phyloP scores from a whole-genome alignment of 2,888 invertebrate genomes.

The Augiades crinisus region DNA sequence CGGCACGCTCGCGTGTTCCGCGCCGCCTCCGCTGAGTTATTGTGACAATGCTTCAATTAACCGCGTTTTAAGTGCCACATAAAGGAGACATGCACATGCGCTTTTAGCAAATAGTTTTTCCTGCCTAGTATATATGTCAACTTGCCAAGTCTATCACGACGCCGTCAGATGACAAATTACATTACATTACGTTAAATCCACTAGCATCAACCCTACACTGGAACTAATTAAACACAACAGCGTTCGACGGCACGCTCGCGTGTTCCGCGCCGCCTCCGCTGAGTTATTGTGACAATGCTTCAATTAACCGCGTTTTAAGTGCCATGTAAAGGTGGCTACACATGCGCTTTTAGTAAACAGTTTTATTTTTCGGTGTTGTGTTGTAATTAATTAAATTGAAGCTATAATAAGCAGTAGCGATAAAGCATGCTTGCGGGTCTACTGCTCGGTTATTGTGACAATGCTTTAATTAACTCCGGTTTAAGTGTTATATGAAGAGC shows the following conservation, averaged over 20 bases:
- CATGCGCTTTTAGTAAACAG: too few relatives aligned
- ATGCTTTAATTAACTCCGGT: slow-evolving; percentile 42
- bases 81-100: slow-evolving; percentile 31
- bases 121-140: too few relatives aligned
- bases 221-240: slow-evolving; percentile 41
- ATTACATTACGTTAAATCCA: not conserved
- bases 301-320: slow-evolving; percentile 42
- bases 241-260: slow-evolving; percentile 38
- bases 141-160: too few relatives aligned
- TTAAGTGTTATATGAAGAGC: slow-evolving; percentile 37
- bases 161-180: too few relatives aligned
- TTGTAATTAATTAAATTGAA: slow-evolving; percentile 41
- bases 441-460: slow-evolving; percentile 42
- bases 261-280: slow-evolving; percentile 33
- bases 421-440: slow-evolving; percentile 37
- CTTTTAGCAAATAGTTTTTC: too few relatives aligned
- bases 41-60: slow-evolving; percentile 45
- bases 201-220: slow-evolving; percentile 29
- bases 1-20: slow-evolving; percentile 36
- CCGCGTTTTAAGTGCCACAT: slow-evolving; percentile 37
- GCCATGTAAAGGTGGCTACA: slow-evolving; percentile 33
- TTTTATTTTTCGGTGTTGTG: too few relatives aligned
- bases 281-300: slow-evolving; percentile 45
- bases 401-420: slow-evolving; percentile 35
- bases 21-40: slow-evolving; percentile 38